Conservation (phyloP, 2,888 invertebrate genomes). For the Ophion slaviceki region DNA sequence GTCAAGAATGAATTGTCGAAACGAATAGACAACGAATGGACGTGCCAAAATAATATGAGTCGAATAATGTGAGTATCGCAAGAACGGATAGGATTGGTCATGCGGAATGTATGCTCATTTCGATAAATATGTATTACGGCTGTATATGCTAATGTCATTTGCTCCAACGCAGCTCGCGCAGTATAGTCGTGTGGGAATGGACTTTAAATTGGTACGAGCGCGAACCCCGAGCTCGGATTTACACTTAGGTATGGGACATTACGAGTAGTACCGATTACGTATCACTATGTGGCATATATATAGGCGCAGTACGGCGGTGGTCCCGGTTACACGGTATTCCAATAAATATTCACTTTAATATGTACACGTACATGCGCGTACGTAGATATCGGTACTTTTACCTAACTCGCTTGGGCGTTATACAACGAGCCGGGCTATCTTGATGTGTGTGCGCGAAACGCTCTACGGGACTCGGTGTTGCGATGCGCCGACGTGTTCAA, state of each 20-base stretch:
- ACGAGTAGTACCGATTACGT: conserved; percentile 52
- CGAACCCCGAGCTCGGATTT: conserved; percentile 16
- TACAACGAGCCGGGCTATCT: conserved; percentile 47
- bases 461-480: conserved; percentile 53
- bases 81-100: neutral
- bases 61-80: neutral
- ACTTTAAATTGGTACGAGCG: conserved; percentile 54
- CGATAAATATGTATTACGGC: conserved; percentile 11
- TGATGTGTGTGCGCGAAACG: conserved; percentile 50
- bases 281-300: conserved; percentile 15
- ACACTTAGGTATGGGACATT: conserved; percentile 42
- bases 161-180: conserved; percentile 13
- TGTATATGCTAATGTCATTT: conserved; percentile 28
- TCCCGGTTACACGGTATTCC: conserved; percentile 23
- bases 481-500: conserved; percentile 54
- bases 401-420: conserved; percentile 50
- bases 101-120: neutral
- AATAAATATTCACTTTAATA: neutral
- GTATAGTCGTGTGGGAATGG: conserved; percentile 25
- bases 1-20: no score
- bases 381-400: conserved; percentile 42
- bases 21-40: neutral
- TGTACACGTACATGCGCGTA: conserved; percentile 2
- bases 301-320: conserved; percentile 28
- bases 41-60: neutral